phyloP scores from a whole-genome alignment of 53 echinoderm and acorn worm species.

The Paracentrotus lividus region DNA sequence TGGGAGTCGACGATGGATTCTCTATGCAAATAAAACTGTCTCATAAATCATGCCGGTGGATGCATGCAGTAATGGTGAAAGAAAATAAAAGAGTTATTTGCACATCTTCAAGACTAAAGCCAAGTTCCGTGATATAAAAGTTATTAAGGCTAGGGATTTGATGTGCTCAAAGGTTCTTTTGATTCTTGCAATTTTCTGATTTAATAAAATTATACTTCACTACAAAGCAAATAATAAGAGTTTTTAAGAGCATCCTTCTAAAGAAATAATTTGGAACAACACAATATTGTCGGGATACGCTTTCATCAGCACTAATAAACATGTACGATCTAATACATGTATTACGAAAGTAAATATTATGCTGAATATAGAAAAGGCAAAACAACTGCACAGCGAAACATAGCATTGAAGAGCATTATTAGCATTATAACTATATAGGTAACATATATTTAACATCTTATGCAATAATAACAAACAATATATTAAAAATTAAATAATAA shows the following conservation, averaged over 20 bases:
- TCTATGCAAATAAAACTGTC: constrained; percentile 32
- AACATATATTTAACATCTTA: too few relatives aligned
- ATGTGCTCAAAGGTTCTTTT: not conserved
- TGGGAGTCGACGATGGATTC: constrained; percentile 10
- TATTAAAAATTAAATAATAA: too few relatives aligned
- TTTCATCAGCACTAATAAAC: too few relatives aligned
- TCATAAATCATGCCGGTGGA: constrained; percentile 55
- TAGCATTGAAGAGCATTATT: too few relatives aligned
- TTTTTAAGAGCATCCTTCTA: not conserved
- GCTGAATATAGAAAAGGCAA: too few relatives aligned
- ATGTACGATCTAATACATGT: too few relatives aligned
- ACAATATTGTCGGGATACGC: too few relatives aligned
- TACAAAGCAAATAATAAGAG: constrained; percentile 5
- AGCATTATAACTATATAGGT: too few relatives aligned
- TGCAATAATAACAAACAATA: too few relatives aligned
- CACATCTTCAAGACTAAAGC: constrained; percentile 31
- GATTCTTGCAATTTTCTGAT: not conserved
- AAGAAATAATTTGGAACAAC: too few relatives aligned
- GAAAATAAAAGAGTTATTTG: not conserved
- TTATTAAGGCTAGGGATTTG: constrained; percentile 36
- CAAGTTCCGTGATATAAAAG: constrained; percentile 19
- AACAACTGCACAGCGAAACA: too few relatives aligned
- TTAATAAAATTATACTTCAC: constrained; percentile 7
- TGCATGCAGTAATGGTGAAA: constrained; percentile 14
- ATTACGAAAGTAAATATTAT: too few relatives aligned